phyloP scores from a whole-genome alignment of 2,888 invertebrate species.

The Prosopocoilus inquinatus region DNA sequence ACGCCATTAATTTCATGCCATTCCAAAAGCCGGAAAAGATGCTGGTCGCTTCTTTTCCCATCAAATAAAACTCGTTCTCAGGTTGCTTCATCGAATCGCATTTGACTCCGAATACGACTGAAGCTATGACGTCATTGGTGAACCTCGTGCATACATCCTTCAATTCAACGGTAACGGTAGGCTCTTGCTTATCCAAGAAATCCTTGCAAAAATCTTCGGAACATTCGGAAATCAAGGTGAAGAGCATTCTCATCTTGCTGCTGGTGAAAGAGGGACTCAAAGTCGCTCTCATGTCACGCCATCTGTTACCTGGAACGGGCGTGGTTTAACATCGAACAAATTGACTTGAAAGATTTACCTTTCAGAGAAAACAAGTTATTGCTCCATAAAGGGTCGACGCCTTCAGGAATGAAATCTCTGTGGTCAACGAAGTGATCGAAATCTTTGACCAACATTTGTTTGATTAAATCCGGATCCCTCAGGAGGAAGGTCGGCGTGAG shows the following conservation, averaged over 20 bases:
- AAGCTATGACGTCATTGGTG: conserved; percentile 57
- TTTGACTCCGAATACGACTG: conserved; percentile 54
- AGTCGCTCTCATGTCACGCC: conserved; percentile 48
- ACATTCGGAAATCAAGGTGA: conserved; percentile 34
- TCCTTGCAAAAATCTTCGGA: conserved; percentile 30
- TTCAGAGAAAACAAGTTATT: conserved; percentile 25
- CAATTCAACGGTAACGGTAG: conserved; percentile 41
- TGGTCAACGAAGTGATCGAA: conserved; percentile 47
- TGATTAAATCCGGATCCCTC: conserved; percentile 40
- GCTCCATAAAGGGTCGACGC: conserved; percentile 28
- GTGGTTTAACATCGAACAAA: no score
- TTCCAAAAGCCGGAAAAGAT: conserved; percentile 51
- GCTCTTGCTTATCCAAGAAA: conserved; percentile 28
- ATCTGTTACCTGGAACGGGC: conserved; percentile 32
- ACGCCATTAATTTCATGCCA: conserved; percentile 4
- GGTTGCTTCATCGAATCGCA: conserved; percentile 56
- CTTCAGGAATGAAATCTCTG: conserved; percentile 26
- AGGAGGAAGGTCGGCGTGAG: conserved; percentile 29
- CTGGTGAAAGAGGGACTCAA: conserved; percentile 47
- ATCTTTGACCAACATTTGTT: conserved; percentile 44
- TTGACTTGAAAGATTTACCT: no score
- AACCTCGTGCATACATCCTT: conserved; percentile 53
- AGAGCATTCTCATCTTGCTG: conserved; percentile 45
- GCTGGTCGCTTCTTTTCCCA: conserved; percentile 9
- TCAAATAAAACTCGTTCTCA: conserved; percentile 30